A percentile compares a stretch with the other conserved stretches of the same genome.
These are phyloP conservation scores for Peromyscus maniculatus DNA, from an alignment of 2,113 vertebrate species.

Conservation along the genomic window DNA sequence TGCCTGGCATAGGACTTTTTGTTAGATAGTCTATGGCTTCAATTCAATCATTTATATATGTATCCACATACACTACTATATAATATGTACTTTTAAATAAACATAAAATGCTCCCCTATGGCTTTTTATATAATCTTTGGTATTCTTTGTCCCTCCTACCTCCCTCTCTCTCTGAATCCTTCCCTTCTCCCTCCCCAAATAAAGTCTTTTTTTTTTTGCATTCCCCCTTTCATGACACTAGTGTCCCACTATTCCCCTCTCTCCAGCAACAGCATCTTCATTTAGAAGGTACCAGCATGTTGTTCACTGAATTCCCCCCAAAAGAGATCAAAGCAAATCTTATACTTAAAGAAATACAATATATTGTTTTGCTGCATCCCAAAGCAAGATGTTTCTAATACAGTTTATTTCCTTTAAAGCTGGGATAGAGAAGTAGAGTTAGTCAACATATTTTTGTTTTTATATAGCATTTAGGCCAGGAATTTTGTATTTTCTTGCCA, in stretches of 20 bases:
- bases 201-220: neutral
- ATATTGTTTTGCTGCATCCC: slow-evolving; percentile 33
- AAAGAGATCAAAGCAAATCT: slow-evolving; percentile 59
- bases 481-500: slow-evolving; percentile 61
- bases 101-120: neutral
- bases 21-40: neutral
- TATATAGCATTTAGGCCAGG: slow-evolving; percentile 53
- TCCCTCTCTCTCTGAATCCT: neutral
- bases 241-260: neutral
- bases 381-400: slow-evolving; percentile 64
- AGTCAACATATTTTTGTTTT: slow-evolving; percentile 59
- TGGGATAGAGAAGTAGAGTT: neutral
- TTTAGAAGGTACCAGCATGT: neutral
- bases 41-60: neutral
- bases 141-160: neutral
- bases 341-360: slow-evolving; percentile 12
- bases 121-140: neutral
- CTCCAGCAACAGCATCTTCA: neutral
- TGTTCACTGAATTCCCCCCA: neutral
- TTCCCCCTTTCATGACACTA: neutral
- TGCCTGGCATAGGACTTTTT: neutral
- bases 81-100: neutral
- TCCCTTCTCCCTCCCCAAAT: neutral
- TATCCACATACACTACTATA: no score
- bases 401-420: slow-evolving; percentile 60